Percentiles rank a stretch among this genome's conserved stretches.
Evolutionary conservation across 2,797 vertebrate genomes (phyloP).

Genomic region (Lepus townsendii): DNA sequence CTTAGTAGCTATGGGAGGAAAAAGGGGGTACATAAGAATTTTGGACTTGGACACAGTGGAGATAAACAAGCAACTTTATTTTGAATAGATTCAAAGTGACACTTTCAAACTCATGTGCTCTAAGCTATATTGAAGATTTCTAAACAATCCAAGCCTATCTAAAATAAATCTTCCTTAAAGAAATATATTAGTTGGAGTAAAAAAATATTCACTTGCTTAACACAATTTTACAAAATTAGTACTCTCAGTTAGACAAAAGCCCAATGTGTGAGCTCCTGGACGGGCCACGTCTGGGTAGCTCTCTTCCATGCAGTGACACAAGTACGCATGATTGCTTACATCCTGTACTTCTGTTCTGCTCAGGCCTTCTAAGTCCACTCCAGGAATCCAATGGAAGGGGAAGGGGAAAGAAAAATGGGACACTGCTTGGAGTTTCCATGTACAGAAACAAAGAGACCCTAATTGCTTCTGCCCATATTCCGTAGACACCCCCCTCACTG

Average conservation of each 20-base stretch:
- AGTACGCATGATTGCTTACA: background rate
- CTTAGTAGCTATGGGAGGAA: background rate
- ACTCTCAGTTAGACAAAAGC: background rate
- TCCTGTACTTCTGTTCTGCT: background rate
- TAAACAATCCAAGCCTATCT: background rate
- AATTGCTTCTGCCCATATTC: background rate
- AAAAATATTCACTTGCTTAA: background rate
- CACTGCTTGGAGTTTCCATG: background rate
- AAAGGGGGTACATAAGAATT: background rate
- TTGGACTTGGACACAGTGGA: background rate
- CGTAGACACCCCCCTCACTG: background rate
- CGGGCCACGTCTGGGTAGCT: no score
- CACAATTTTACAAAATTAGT: background rate
- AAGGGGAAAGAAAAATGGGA: background rate
- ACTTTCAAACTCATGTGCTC: background rate
- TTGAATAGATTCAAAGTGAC: background rate
- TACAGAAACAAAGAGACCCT: no score
- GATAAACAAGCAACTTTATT: conserved; percentile 21
- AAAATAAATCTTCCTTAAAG: background rate
- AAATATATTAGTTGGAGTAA: background rate
- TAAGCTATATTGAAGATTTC: background rate
- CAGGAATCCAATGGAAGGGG: background rate
- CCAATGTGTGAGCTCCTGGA: background rate
- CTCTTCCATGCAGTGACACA: background rate
- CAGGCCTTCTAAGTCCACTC: background rate